Evolutionary conservation across 2,113 vertebrate species (phyloP).

Genomic region (Sakesphorus luctuosus): DNA sequence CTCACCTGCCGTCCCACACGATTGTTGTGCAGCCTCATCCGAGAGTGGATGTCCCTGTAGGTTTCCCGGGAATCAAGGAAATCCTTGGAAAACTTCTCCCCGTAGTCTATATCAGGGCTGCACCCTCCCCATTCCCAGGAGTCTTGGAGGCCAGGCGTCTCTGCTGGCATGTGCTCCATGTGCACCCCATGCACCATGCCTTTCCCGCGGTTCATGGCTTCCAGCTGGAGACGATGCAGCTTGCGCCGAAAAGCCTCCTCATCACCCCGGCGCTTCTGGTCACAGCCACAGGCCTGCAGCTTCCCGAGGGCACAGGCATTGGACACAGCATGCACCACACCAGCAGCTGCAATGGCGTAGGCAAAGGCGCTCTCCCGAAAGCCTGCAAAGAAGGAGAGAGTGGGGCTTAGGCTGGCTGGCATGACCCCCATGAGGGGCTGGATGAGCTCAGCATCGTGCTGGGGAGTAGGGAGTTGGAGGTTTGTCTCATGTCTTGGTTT

Average conservation of each 20-base stretch:
- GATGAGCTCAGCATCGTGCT: not conserved
- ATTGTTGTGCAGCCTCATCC: constrained; percentile 99
- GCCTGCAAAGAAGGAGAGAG: constrained; percentile 73
- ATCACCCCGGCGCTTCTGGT: constrained; percentile 90
- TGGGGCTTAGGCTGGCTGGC: fast-evolving
- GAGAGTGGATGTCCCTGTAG: constrained; percentile 94
- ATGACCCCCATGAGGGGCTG: fast-evolving
- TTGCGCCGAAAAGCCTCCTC: constrained; percentile 95
- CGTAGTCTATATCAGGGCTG: constrained; percentile 96
- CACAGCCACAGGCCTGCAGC: constrained; percentile 91
- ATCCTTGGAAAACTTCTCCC: constrained; percentile 96
- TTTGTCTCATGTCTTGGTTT: not conserved
- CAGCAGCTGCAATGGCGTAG: constrained; percentile 92
- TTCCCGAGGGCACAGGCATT: constrained; percentile 97
- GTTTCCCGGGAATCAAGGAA: constrained; percentile 96
- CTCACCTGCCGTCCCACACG: constrained; percentile 96
- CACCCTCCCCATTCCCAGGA: constrained; percentile 99
- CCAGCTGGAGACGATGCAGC: constrained; percentile 91
- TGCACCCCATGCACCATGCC: constrained; percentile 94
- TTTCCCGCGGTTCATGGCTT: constrained; percentile 94
- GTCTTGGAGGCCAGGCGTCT: constrained; percentile 89
- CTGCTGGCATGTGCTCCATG: constrained; percentile 88
- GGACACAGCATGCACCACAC: constrained; percentile 93
- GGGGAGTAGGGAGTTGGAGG: not conserved
- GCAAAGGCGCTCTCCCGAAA: constrained; percentile 97